A percentile compares a stretch with the other conserved stretches of the same genome.
Evolutionary conservation across 2,113 vertebrate species (phyloP).

Genomic region (Pluvialis apricaria): DNA sequence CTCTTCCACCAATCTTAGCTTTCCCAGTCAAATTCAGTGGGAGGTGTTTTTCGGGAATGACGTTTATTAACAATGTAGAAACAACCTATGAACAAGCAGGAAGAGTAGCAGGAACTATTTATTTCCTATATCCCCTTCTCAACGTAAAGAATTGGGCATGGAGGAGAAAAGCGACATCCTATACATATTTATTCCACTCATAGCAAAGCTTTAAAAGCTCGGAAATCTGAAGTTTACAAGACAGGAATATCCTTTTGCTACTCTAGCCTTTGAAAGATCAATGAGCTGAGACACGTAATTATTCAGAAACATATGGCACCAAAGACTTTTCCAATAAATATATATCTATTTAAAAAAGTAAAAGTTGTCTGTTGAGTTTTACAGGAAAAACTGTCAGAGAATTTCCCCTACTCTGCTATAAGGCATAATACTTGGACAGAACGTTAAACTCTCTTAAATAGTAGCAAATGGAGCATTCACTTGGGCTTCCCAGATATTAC

Average conservation of each 20-base stretch:
- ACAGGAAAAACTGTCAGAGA: background rate
- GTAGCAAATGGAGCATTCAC: background rate
- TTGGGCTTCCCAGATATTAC: background rate
- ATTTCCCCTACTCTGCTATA: background rate
- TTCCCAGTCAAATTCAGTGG: constrained; percentile 87
- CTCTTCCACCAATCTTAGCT: constrained; percentile 88
- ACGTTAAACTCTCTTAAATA: background rate
- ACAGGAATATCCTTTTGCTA: background rate
- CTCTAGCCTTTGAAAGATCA: background rate
- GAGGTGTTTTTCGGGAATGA: constrained; percentile 83
- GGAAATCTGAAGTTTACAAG: background rate
- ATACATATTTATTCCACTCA: background rate
- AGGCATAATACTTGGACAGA: background rate
- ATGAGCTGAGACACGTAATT: background rate
- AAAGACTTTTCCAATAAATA: background rate
- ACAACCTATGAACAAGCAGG: constrained; percentile 78
- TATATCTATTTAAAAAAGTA: background rate
- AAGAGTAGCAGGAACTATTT: background rate
- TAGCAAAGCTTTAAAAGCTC: background rate
- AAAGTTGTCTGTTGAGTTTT: background rate
- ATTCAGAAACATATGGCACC: background rate
- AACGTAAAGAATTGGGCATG: background rate
- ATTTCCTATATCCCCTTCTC: background rate
- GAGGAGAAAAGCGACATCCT: background rate
- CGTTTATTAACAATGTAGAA: constrained; percentile 90